Base-by-base conservation (phyloP, 2,888 invertebrate genomes). In the Tridacna crocea region DNA sequence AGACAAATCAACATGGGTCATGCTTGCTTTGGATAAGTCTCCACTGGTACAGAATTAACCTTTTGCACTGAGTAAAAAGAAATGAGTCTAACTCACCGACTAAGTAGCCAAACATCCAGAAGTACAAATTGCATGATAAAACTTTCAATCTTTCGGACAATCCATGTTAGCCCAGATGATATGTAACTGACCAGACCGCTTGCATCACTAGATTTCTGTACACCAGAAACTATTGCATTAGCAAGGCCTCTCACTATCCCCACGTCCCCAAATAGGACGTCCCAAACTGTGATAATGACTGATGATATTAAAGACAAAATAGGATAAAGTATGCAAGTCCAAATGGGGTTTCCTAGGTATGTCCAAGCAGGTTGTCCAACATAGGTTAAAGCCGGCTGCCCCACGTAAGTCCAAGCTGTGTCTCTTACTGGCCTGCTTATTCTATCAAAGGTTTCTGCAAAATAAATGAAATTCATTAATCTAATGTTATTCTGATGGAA, bases 361-460 rank as follows among this genome's bases (percentile, higher is more conserved):
- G 84, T 82, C 88, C 88, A 87, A 3, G 87, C 78, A 70, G 89
- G 88, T 55, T 75, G 63, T 8, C 85, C 83, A 15, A 88, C 77
- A 27, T 63, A 75, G 24, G 73, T 83, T 8, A 36, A 2, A 36
- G 36, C 36, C 63, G 89, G 88, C 47, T 75, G 55, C 1, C 84
- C 82, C 13, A 88, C 79, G 22, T 48, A 74, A 24, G 77, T 83
- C 84, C 83, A 85, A 10, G 85, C 58, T 17, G 82, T 83, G 1
- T 51, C 70, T 13, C 82, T 60, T 0, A 87, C 72, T 24, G 88
- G 87, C 15, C 82, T 10, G 17, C 84, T 72, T 12, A 84, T 60
- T 17, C 76, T 83, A 11, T 82, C 74, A n/a, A 89, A 76, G 0
- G 88, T 84, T 78, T 89, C 89, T 89, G 77, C 48, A 87, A 87